Evolutionary conservation across 2,113 vertebrate genomes (phyloP), one percentile per base, ranked within the genome.

Genomic region (Seriola dumerili): DNA sequence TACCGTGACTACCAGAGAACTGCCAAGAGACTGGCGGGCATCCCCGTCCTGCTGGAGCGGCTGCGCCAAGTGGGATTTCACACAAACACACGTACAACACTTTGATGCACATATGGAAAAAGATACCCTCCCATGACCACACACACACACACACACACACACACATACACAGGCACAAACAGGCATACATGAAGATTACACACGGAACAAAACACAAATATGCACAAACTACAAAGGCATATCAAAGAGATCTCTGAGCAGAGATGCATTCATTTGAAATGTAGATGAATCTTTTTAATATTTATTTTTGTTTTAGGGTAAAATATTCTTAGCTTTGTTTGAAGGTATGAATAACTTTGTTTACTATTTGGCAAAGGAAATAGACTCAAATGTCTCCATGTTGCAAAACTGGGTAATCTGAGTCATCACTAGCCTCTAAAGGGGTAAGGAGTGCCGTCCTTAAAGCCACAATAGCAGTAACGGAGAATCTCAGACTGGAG

Each of bases 1-100:
- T 97, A 98, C 94, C 96, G 98, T 0, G 98, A 99, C 95, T 98
- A 98, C 95, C 98, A 99, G 93, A 95, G 98, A 85, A 96, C 97
- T 78, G 95, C 97, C 89, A 98, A 98, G 91, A 96, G 98, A 78
- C 94, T 99, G 94, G 97, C 98, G 0, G 97, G 97, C 65, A 99
- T 99, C 89, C 98, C 98, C 0, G 91, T 96, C 66, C 95, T 99
- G 81, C 94, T 99, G 94, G 98, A 99, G 94, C 97, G 96, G 86
- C 95, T 99, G 65, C 96, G 96, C 69, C 97, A 99, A 97, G 98
- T 99, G 91, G 90, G 80, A 84, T 80, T 80, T 88, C 29, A 72
- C 87, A 81, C 80, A 73, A 40, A 68, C 62, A 85, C 58, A 64
- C 73, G 64, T 36, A 64, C 50, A 72, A 46, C 64, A 29, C 65